phyloP scores from a whole-genome alignment of 1,140 invertebrate species.

The Centruroides sculpturatus region DNA sequence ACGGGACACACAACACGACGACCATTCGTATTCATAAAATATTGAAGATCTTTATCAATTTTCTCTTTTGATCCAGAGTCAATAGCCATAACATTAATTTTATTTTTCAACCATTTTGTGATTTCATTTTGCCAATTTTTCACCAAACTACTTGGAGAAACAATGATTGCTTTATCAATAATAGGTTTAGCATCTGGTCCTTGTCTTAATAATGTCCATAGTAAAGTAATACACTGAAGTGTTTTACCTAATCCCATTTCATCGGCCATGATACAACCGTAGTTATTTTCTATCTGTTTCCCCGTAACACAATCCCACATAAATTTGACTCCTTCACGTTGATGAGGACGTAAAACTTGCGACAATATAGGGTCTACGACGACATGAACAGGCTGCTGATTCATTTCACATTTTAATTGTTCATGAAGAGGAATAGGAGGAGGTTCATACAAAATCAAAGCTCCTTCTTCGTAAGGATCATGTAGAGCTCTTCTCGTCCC shows the following conservation, averaged over 20 bases:
- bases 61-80: conserved; percentile 81
- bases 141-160: conserved; percentile 91
- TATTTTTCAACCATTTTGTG: conserved; percentile 80
- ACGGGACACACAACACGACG: conserved; percentile 57
- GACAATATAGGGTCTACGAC: conserved; percentile 43
- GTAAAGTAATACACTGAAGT: conserved; percentile 88
- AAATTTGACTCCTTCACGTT: conserved; percentile 97
- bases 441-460: conserved; percentile 78
- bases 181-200: conserved; percentile 56
- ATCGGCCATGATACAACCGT: conserved; percentile 97
- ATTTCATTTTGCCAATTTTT: conserved; percentile 99
- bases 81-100: conserved; percentile 71
- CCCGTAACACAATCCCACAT: conserved; percentile 99
- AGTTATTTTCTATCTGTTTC: conserved; percentile 64
- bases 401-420: conserved; percentile 81
- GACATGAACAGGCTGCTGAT: conserved; percentile 65
- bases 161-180: conserved; percentile 85
- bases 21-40: conserved; percentile 33
- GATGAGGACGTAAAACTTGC: conserved; percentile 66
- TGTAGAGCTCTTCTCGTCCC: conserved; percentile 60
- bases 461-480: conserved; percentile 87
- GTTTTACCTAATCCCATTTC: conserved; percentile 97
- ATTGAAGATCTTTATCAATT: conserved; percentile 65
- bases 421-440: conserved; percentile 57
- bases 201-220: conserved; percentile 88